Evolutionary conservation across 2,113 vertebrate genomes (phyloP), one percentile per base, ranked within the genome.

Genomic region (Tragulus kanchil): DNA sequence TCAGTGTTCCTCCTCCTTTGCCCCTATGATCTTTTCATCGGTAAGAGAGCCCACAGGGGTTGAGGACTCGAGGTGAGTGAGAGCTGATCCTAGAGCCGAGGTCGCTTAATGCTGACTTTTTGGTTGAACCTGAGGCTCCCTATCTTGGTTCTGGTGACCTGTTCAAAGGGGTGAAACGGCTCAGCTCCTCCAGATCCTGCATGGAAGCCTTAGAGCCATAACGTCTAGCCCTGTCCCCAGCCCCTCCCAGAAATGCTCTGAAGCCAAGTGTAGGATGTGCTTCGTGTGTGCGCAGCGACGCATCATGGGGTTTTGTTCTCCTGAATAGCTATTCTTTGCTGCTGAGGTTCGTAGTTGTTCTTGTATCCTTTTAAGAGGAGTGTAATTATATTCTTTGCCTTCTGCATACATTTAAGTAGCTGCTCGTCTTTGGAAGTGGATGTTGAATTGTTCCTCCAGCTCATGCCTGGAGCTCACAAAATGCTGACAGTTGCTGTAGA

Each of bases 401-500:
- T 98, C 97, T 96, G 90, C 96, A 98, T 94, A 83, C 85, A 90
- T 97, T 97, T 96, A 98, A 98, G 96, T 97, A 97, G 91, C 93
- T 97, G 95, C 45, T 96, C 52, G 50, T 94, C 96, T 97, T 96
- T 89, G 67, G 94, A 92, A 91, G 8, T 94, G 65, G 97, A 92
- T 96, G 97, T 93, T 81, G 93, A 90, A 86, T 92, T 97, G 90
- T 90, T 97, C 88, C 96, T 96, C 95, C 87, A 91, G 85, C 96
- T 98, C 85, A 94, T 26, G 83, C 97, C 59, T 86, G 81, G 91
- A 95, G 97, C 95, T 96, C 93, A 83, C 50, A 93, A 92, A 97
- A 92, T 96, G 84, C 98, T 97, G 97, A 95, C 95, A 97, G 97
- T 42, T 89, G 96, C 98, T 98, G 96, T 97, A 97, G 97, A 97